Conservation (phyloP, 2,113 vertebrate species). For the Castor canadensis region DNA sequence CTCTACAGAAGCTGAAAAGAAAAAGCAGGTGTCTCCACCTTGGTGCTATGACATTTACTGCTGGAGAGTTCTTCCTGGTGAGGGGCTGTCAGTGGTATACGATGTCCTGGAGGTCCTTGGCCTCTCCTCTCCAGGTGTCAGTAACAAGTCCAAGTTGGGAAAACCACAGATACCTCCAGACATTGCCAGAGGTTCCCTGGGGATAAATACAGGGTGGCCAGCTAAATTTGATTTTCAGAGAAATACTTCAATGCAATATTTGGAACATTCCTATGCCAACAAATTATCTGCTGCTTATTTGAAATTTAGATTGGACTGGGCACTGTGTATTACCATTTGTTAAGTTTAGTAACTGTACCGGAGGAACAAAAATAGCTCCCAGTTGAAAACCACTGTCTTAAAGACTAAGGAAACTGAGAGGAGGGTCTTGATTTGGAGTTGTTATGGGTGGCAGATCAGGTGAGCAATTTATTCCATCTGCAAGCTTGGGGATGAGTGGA, state of each 20-base stretch:
- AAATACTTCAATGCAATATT: background rate
- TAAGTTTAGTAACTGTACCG: background rate
- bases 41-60: background rate
- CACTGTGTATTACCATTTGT: background rate
- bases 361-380: background rate
- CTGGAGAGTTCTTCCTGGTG: background rate
- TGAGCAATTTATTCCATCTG: no score
- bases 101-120: background rate
- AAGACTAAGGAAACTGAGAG: background rate
- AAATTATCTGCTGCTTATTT: background rate
- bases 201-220: background rate
- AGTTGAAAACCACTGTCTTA: background rate
- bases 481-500: background rate
- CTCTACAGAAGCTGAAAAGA: background rate
- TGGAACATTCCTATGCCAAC: background rate
- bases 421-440: background rate
- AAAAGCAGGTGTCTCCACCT: background rate
- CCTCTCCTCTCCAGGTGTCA: background rate
- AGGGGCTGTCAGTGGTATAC: background rate
- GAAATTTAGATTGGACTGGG: background rate
- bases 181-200: background rate
- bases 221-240: background rate
- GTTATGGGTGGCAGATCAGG: background rate
- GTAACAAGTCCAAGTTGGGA: background rate
- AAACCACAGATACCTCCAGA: background rate